These are phyloP conservation scores for Luperina nickerlii DNA, from an alignment of 2,888 invertebrate species.

Conservation along the genomic window DNA sequence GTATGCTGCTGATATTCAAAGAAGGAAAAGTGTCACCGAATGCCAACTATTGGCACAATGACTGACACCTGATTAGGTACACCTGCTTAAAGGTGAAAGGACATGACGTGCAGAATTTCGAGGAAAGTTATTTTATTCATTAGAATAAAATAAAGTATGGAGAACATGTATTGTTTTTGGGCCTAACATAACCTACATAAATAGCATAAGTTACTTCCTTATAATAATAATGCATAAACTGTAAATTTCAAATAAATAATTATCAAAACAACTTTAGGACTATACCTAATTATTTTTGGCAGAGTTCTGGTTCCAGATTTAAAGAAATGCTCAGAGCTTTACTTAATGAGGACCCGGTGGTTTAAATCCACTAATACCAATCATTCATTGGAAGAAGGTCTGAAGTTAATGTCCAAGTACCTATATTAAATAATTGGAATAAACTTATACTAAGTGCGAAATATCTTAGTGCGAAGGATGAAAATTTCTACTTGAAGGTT, in stretches of 20 bases:
- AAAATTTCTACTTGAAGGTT: not conserved
- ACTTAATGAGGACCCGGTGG: no score
- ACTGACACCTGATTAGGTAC: conserved; percentile 55
- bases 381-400: not conserved
- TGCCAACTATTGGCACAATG: conserved; percentile 64
- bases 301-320: not conserved
- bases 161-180: not conserved
- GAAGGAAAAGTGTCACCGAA: conserved; percentile 62
- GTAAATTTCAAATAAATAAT: not conserved
- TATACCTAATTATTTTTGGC: not conserved
- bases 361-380: not conserved
- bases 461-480: not conserved
- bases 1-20: conserved; percentile 42
- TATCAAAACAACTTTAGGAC: not conserved
- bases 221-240: not conserved
- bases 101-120: not conserved
- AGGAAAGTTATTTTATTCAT: not conserved
- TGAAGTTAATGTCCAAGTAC: not conserved
- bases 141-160: not conserved
- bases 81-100: conserved; percentile 44
- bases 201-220: not conserved
- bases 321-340: not conserved
- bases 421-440: not conserved
- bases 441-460: not conserved
- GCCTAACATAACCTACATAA: not conserved